Conservation (phyloP, 2,888 invertebrate genomes). For the Acanthococcus lagerstroemiae region DNA sequence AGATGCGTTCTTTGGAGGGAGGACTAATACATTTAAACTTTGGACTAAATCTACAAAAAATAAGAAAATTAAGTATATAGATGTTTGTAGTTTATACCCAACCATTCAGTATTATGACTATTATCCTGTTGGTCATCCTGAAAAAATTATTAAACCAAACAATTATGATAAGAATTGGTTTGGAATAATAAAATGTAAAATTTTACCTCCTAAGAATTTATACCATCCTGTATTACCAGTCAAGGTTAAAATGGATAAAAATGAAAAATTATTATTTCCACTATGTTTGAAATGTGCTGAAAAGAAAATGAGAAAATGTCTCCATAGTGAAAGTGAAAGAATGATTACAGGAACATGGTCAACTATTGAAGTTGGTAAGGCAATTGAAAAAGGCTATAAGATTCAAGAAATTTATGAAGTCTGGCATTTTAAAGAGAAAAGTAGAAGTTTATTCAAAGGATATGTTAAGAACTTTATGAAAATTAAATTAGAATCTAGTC, state of each 20-base stretch:
- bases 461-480: constrained; percentile 14
- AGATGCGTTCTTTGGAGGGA: constrained; percentile 26
- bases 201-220: constrained; percentile 33
- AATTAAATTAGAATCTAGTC: constrained; percentile 9
- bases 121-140: constrained; percentile 35
- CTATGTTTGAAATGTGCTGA: constrained; percentile 9
- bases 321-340: constrained; percentile 6
- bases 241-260: background rate
- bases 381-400: constrained; percentile 21
- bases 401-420: constrained; percentile 22
- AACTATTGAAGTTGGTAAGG: constrained; percentile 13
- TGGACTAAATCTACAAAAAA: constrained; percentile 15
- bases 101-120: constrained; percentile 35
- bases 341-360: constrained; percentile 15
- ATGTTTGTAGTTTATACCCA: constrained; percentile 35
- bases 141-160: constrained; percentile 34
- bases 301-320: background rate
- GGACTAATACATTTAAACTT: background rate
- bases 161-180: constrained; percentile 35
- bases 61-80: constrained; percentile 35
- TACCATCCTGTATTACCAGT: constrained; percentile 33
- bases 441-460: background rate
- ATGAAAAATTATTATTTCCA: constrained; percentile 22
- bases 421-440: constrained; percentile 15
- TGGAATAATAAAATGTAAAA: constrained; percentile 36